phyloP scores from a whole-genome alignment of 2,113 vertebrate genomes.

The Prinia subflava region DNA sequence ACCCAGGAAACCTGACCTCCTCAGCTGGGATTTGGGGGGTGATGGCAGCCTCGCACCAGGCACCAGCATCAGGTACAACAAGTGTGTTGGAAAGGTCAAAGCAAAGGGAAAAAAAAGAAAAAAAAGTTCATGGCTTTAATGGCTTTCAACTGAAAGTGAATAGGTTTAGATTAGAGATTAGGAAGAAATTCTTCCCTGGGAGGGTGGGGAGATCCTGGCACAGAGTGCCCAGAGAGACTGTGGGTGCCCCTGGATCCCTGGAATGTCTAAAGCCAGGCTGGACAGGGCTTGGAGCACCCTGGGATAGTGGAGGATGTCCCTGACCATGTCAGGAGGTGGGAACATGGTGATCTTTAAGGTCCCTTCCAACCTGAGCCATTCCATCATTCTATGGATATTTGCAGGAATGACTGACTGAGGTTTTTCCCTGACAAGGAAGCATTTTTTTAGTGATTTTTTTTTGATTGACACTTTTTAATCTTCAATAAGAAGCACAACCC shows the following conservation, averaged over 20 bases:
- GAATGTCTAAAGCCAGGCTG: no score
- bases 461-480: neutral
- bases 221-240: no score
- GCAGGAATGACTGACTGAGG: neutral
- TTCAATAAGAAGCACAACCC: neutral
- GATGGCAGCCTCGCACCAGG: neutral
- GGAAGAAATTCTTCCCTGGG: no score
- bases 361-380: neutral
- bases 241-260: no score
- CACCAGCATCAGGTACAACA: accelerated
- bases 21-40: neutral
- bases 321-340: neutral
- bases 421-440: neutral
- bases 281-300: no score
- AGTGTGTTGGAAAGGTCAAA: neutral
- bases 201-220: no score
- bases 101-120: neutral
- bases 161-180: neutral
- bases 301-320: neutral
- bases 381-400: neutral
- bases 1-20: neutral
- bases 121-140: neutral
- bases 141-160: neutral
- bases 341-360: neutral
- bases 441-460: neutral